Evolutionary conservation across 2,113 vertebrate genomes (phyloP).

Genomic region (Lophura nycthemera): DNA sequence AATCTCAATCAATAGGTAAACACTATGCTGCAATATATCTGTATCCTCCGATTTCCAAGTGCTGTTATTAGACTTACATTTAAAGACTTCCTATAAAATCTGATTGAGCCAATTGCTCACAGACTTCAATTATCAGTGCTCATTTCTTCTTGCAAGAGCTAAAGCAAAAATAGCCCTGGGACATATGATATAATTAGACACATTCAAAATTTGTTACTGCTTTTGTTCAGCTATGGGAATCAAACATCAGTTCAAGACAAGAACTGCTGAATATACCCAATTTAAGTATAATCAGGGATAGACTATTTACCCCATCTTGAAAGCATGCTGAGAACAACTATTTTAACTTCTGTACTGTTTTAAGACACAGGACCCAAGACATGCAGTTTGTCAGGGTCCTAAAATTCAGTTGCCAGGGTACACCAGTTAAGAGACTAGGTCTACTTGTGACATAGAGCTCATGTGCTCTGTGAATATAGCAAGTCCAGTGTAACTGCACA

Average conservation of each 20-base stretch:
- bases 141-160: background rate
- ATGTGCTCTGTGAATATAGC: background rate
- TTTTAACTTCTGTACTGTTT: background rate
- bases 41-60: background rate
- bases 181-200: background rate
- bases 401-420: background rate
- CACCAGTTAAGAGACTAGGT: rapidly evolving
- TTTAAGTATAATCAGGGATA: background rate
- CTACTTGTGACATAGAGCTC: background rate
- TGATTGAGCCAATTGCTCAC: background rate
- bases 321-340: background rate
- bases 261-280: background rate
- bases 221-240: background rate
- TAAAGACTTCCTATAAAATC: background rate
- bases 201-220: background rate
- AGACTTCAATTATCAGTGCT: background rate
- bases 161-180: background rate
- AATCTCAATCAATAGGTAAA: background rate
- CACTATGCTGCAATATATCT: background rate
- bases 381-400: background rate
- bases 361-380: background rate
- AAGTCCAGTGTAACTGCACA: background rate
- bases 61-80: background rate
- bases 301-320: background rate
- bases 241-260: background rate